A percentile compares a stretch with the other conserved stretches of the same genome.
phyloP scores from a whole-genome alignment of 2,888 invertebrate species.

The Eueremaeus valkanovi region DNA sequence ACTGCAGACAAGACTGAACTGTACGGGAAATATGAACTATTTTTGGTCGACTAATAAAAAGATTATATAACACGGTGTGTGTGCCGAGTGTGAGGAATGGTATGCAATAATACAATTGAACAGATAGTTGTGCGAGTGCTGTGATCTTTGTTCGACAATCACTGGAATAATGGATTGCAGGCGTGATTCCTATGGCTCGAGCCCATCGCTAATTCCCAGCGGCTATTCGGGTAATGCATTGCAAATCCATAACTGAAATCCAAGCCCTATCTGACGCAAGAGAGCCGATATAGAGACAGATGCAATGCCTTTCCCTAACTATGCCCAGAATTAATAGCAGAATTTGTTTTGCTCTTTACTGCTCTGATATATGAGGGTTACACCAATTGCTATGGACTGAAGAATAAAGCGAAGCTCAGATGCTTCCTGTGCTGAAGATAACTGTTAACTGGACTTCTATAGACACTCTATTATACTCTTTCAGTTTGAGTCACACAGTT shows the following conservation, averaged over 20 bases:
- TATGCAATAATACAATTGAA: conserved; percentile 21
- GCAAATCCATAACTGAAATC: conserved; percentile 33
- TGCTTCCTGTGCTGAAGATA: conserved; percentile 14
- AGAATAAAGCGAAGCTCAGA: background rate
- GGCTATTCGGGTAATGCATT: conserved; percentile 27
- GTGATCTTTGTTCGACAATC: conserved; percentile 21
- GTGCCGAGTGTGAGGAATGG: too few relatives aligned
- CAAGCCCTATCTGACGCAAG: conserved; percentile 20
- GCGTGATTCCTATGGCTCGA: conserved; percentile 11
- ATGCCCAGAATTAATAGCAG: conserved; percentile 26
- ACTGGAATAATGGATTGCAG: conserved; percentile 15
- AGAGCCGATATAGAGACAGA: conserved; percentile 5
- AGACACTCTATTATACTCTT: background rate
- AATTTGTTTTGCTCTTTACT: conserved; percentile 32
- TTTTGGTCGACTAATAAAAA: conserved; percentile 32
- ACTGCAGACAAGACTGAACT: conserved; percentile 23
- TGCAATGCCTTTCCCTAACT: conserved; percentile 15
- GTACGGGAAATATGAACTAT: conserved; percentile 17
- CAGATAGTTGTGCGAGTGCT: conserved; percentile 4
- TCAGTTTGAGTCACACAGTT: background rate
- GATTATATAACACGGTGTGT: too few relatives aligned
- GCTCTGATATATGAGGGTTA: conserved; percentile 1
- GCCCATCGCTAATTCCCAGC: conserved; percentile 16
- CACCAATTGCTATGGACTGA: conserved; percentile 19
- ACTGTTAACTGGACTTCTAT: conserved; percentile 23